Base-by-base conservation (phyloP, 2,888 invertebrate species). In the Leptinotarsa rubiginosa region DNA sequence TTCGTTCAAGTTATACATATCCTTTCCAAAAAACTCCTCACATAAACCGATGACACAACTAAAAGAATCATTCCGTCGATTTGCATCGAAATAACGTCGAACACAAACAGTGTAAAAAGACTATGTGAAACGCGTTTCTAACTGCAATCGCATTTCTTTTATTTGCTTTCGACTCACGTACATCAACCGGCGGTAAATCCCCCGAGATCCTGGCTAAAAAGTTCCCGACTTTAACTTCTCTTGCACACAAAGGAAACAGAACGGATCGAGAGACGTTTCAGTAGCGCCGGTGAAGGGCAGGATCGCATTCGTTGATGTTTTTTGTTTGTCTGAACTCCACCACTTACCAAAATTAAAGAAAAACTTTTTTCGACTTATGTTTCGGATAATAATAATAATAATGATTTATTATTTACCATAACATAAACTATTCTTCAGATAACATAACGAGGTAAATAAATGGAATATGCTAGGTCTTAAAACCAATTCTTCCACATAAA, bases 91-190 rank as follows among this genome's bases (percentile, higher is more conserved):
- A 72, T 56, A 74, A 72, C 65, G 68, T 70, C 73, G 76, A 71
- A 69, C 69, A 74, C 67, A 69, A 74, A 72, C 72, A 74, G 72
- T 56, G 65, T 54, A 65, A 69, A 65, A 69, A 70, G 67, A 50
- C 47, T 47, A 41, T 41, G 65, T 54, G 66, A 41, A 69, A 69
- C 80, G 78, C 81, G 73, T 74, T 76, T 79, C 78, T 78, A 79
- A 78, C 74, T 80, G 79, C 76, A 78, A 72, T 64, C 81, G 81
- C 78, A 78, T 83, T 85, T 83, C 84, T 84, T 84, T 83, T 85
- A 85, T 85, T 85, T 85, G 83, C 83, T 84, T 82, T 77, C 86
- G 83, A 80, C 85, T 85, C 86, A 85, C 86, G 85, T 85, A 81
- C 79, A 78, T 78, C 82, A 80, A 80, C 82, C 80, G 80, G 81